These are phyloP conservation scores for Cantharis rustica DNA, from an alignment of 2,888 invertebrate species.

Conservation along the genomic window DNA sequence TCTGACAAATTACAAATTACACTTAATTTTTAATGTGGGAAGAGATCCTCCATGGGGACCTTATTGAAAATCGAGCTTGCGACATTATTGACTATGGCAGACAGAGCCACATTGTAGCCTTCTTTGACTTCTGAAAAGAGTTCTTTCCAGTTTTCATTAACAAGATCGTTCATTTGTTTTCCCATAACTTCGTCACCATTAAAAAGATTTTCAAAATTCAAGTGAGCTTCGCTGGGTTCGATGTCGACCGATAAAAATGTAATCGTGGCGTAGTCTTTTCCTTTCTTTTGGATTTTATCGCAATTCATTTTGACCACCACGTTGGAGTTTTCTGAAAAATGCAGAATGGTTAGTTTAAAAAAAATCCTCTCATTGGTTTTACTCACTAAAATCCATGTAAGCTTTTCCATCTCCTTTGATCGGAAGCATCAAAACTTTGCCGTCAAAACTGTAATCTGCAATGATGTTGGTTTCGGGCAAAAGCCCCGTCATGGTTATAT, in stretches of 20 bases:
- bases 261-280: slow-evolving; percentile 67
- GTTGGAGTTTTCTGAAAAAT: slow-evolving; percentile 64
- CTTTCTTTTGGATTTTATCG: slow-evolving; percentile 65
- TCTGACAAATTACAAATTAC: neutral
- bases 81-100: neutral
- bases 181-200: slow-evolving; percentile 47
- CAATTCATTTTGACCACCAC: slow-evolving; percentile 67
- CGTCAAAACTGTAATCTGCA: slow-evolving; percentile 70
- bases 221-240: slow-evolving; percentile 63
- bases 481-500: neutral
- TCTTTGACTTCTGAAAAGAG: slow-evolving; percentile 59
- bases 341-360: neutral
- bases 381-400: slow-evolving; percentile 65
- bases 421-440: slow-evolving; percentile 67
- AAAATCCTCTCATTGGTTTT: neutral
- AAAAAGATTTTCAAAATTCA: slow-evolving; percentile 70
- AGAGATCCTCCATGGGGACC: slow-evolving; percentile 3
- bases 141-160: slow-evolving; percentile 51
- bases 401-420: slow-evolving; percentile 68
- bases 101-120: slow-evolving; percentile 67
- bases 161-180: slow-evolving; percentile 50
- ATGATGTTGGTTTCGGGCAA: slow-evolving; percentile 50
- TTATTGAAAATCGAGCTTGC: slow-evolving; percentile 4
- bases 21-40: neutral
- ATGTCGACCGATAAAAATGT: slow-evolving; percentile 67